These are phyloP conservation scores for Nebria brevicollis DNA, from an alignment of 2,888 invertebrate genomes.

Conservation along the genomic window DNA sequence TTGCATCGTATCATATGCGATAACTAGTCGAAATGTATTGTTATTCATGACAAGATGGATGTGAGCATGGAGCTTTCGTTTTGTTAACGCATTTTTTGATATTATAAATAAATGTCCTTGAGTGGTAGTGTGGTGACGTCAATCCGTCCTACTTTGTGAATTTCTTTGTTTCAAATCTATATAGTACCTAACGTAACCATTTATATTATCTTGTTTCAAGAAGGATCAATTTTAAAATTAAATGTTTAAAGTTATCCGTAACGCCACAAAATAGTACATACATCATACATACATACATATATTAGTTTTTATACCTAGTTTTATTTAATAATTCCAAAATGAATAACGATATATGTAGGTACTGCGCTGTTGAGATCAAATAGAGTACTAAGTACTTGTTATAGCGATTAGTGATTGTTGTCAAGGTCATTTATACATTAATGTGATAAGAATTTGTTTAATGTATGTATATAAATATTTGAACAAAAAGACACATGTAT, in stretches of 20 bases:
- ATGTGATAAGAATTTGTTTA: too few relatives aligned
- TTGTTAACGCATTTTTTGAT: background rate
- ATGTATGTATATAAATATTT: slow-evolving; percentile 20
- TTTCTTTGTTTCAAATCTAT: background rate
- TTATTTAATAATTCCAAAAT: background rate
- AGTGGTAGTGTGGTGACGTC: background rate
- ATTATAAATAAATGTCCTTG: background rate
- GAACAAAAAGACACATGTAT: slow-evolving; percentile 15
- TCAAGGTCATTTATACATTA: too few relatives aligned
- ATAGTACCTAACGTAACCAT: background rate
- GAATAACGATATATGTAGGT: too few relatives aligned
- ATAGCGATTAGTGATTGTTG: too few relatives aligned
- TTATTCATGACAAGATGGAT: background rate
- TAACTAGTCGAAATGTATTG: too few relatives aligned
- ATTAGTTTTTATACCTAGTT: background rate
- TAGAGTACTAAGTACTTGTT: too few relatives aligned
- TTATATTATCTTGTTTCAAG: background rate
- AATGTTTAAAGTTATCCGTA: background rate
- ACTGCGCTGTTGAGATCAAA: too few relatives aligned
- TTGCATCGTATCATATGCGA: too few relatives aligned
- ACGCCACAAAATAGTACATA: background rate
- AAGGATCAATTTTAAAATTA: background rate
- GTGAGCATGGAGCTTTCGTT: background rate
- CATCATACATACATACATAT: background rate
- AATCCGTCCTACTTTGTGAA: slow-evolving; percentile 2